Conservation (phyloP, 2,797 vertebrate genomes). For the Peromyscus eremicus region DNA sequence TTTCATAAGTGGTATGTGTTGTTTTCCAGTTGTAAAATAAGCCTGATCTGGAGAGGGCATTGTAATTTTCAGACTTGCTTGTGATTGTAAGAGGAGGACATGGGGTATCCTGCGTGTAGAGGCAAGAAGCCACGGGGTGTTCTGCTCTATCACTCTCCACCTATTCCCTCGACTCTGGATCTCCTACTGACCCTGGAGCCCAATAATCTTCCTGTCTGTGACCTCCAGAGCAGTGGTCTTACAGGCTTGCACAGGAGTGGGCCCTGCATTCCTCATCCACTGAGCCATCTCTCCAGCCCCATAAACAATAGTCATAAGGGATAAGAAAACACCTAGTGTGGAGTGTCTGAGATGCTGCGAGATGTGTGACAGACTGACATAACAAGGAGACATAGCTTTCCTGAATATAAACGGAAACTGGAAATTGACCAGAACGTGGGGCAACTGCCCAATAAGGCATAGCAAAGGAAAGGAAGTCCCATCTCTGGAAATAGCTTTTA, state of each 20-base stretch:
- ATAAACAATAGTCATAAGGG: background rate
- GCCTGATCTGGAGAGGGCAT: background rate
- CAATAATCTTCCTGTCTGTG: background rate
- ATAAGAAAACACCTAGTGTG: background rate
- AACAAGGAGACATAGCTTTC: slow-evolving; percentile 26
- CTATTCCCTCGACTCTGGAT: background rate
- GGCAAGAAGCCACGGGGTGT: background rate
- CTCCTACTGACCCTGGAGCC: background rate
- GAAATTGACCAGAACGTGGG: background rate
- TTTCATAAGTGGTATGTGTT: background rate
- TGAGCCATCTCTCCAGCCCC: background rate
- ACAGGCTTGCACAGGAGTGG: background rate
- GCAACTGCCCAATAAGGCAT: background rate
- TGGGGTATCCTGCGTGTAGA: background rate
- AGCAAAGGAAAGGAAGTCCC: background rate
- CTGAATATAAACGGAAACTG: background rate
- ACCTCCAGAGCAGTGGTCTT: background rate
- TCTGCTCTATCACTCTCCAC: background rate
- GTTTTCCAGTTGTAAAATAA: slow-evolving; percentile 48
- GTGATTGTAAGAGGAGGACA: background rate
- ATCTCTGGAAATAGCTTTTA: background rate
- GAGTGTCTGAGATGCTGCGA: background rate
- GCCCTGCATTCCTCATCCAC: background rate
- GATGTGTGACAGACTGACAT: background rate
- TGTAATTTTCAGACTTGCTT: background rate